Conservation (phyloP, 2,797 vertebrate species). For the Sarcoramphus papa region DNA sequence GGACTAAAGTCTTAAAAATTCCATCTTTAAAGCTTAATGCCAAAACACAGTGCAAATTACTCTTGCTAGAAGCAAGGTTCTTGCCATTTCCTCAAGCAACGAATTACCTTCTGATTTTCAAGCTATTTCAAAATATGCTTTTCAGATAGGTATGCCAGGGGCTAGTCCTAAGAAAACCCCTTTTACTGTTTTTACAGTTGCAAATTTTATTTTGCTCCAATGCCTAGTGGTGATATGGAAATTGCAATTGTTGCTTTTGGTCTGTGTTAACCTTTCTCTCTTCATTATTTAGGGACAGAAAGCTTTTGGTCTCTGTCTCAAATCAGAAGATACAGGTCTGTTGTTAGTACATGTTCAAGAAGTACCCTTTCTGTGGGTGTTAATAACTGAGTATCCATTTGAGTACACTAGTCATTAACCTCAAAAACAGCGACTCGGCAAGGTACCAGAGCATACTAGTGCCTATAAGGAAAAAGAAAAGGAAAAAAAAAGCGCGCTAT, state of each 20-base stretch:
- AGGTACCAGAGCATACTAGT: background rate
- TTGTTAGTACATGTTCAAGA: background rate
- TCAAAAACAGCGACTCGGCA: constrained; percentile 39
- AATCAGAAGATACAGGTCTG: constrained; percentile 5
- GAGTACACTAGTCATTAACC: constrained; percentile 23
- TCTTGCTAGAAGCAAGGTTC: constrained; percentile 67
- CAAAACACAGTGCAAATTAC: constrained; percentile 60
- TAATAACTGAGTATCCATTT: constrained; percentile 13
- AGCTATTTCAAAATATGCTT: constrained; percentile 52
- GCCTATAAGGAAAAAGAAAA: background rate
- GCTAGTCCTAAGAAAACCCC: constrained; percentile 55
- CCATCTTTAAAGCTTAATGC: constrained; percentile 53
- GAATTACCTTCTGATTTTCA: constrained; percentile 3
- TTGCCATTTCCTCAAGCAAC: constrained; percentile 58
- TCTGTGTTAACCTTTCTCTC: constrained; percentile 22
- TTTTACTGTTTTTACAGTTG: constrained; percentile 45
- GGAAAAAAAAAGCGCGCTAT: rapidly evolving
- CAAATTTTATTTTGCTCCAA: constrained; percentile 45
- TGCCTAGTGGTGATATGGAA: background rate
- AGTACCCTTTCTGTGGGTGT: background rate
- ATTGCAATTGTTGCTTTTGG: background rate
- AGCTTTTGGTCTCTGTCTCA: background rate
- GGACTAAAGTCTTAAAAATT: constrained; percentile 22
- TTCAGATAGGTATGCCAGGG: constrained; percentile 51
- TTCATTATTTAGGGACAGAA: background rate